A percentile compares a stretch with the other conserved stretches of the same genome.
Evolutionary conservation across 1,140 invertebrate species (phyloP).

Genomic region (Drosophila subpulchrella): DNA sequence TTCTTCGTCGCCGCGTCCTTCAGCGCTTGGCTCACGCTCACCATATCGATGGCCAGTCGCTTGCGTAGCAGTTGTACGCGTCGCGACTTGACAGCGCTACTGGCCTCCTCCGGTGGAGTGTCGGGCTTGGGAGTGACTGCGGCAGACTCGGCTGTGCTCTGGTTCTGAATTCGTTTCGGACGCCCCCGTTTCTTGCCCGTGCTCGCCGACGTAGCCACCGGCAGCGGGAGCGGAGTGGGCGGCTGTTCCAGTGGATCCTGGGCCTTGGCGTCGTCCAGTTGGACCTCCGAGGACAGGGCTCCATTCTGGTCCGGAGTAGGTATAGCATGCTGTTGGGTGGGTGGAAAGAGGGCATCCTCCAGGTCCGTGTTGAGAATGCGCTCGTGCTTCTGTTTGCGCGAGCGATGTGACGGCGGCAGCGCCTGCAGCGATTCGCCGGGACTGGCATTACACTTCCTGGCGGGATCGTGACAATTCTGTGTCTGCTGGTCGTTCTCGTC

Average conservation of each 20-base stretch:
- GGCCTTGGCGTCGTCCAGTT: conserved; percentile 1
- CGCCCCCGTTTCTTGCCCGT: conserved; percentile 64
- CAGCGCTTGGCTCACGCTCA: conserved; percentile 54
- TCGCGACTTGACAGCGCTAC: conserved; percentile 58
- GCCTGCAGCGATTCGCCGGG: conserved; percentile 11
- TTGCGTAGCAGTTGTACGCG: conserved; percentile 77
- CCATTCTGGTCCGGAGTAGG: conserved; percentile 31
- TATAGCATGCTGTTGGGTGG: conserved; percentile 20
- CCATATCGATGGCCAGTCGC: conserved; percentile 80
- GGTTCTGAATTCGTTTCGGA: conserved; percentile 56
- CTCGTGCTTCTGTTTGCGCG: conserved; percentile 79
- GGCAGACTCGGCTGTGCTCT: conserved; percentile 6
- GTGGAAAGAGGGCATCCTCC: conserved; percentile 47
- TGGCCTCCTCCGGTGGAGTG: conserved; percentile 17
- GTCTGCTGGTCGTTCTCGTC: conserved; percentile 66
- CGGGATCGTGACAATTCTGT: conserved; percentile 54
- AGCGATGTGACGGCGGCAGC: conserved; percentile 57
- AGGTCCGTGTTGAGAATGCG: conserved; percentile 70
- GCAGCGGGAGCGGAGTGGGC: background rate
- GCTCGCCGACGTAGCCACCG: conserved; percentile 9
- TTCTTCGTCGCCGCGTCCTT: background rate
- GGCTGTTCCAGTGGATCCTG: conserved; percentile 11
- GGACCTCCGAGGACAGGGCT: conserved; percentile 10
- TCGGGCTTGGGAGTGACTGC: conserved; percentile 12
- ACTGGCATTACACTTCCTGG: conserved; percentile 8